A percentile compares a stretch with the other conserved stretches of the same genome.
These are phyloP conservation scores for Stenichneumon culpator DNA, from an alignment of 2,888 invertebrate genomes.

Conservation along the genomic window DNA sequence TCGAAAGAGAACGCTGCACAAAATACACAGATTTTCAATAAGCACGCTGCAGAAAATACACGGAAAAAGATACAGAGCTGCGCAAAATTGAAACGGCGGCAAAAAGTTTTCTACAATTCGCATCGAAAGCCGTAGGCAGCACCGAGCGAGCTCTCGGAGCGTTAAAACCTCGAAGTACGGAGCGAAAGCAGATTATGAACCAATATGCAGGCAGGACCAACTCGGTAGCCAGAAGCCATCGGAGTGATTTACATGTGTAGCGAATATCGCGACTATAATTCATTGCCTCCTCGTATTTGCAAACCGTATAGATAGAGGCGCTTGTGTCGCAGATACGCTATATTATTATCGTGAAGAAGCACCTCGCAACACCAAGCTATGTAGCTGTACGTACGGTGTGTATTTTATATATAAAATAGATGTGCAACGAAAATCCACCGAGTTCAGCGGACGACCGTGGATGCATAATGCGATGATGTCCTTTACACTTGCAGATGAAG, in stretches of 20 bases:
- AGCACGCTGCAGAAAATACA: too few species aligned
- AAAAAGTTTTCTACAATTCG: neutral
- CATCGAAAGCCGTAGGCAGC: neutral
- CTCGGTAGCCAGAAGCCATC: neutral
- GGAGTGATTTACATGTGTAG: conserved; percentile 38
- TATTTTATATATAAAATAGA: neutral
- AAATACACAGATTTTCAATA: too few species aligned
- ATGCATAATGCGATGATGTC: conserved; percentile 76
- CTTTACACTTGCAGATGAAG: conserved; percentile 75
- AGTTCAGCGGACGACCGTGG: conserved; percentile 43
- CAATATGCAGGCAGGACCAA: conserved; percentile 14
- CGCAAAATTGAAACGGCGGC: neutral
- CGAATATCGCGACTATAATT: conserved; percentile 14
- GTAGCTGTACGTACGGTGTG: neutral
- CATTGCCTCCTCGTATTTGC: neutral
- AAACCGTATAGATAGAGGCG: neutral
- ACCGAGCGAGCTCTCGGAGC: neutral
- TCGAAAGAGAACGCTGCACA: too few species aligned
- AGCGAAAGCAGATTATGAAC: neutral
- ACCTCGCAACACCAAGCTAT: neutral
- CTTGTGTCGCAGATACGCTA: neutral
- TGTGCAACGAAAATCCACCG: neutral
- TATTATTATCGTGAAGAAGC: conserved; percentile 34
- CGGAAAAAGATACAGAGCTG: neutral
- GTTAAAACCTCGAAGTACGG: neutral